phyloP scores from a whole-genome alignment of 2,888 invertebrate genomes.

The Zaprionus obscuricornis region DNA sequence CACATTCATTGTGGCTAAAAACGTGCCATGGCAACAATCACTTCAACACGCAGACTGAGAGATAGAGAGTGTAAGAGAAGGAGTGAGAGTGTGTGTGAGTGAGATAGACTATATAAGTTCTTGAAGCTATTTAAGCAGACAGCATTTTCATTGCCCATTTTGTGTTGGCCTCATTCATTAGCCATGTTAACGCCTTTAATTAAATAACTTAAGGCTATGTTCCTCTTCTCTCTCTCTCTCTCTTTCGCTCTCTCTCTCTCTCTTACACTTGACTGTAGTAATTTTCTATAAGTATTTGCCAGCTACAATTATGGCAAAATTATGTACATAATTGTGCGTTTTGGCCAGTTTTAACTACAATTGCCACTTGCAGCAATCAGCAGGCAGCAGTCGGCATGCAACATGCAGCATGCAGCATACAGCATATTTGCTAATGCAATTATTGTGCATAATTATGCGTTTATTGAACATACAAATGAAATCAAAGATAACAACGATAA shows the following conservation, averaged over 20 bases:
- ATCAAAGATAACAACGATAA: constrained; percentile 24
- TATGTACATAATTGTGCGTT: constrained; percentile 49
- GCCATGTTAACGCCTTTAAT: constrained; percentile 65
- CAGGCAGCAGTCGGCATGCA: too few relatives aligned
- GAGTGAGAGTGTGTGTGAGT: too few relatives aligned
- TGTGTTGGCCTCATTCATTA: constrained; percentile 55
- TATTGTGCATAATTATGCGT: constrained; percentile 69
- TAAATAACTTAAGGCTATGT: constrained; percentile 44
- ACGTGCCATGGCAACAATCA: background rate
- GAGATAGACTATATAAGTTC: too few relatives aligned
- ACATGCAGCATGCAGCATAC: too few relatives aligned
- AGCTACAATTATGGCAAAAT: constrained; percentile 38
- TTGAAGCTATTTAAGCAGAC: background rate
- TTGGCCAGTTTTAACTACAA: constrained; percentile 34
- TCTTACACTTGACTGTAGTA: background rate
- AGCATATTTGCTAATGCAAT: constrained; percentile 69
- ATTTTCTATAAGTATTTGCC: constrained; percentile 12
- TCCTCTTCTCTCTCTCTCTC: background rate
- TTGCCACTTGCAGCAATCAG: constrained; percentile 5
- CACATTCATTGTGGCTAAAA: background rate
- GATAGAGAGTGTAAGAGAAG: too few relatives aligned
- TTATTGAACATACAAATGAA: constrained; percentile 65
- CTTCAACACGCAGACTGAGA: too few relatives aligned
- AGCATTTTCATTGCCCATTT: background rate
- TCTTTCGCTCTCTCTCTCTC: too few relatives aligned